Conservation (phyloP, 2,888 invertebrate species). For the Coenonympha glycerion region DNA sequence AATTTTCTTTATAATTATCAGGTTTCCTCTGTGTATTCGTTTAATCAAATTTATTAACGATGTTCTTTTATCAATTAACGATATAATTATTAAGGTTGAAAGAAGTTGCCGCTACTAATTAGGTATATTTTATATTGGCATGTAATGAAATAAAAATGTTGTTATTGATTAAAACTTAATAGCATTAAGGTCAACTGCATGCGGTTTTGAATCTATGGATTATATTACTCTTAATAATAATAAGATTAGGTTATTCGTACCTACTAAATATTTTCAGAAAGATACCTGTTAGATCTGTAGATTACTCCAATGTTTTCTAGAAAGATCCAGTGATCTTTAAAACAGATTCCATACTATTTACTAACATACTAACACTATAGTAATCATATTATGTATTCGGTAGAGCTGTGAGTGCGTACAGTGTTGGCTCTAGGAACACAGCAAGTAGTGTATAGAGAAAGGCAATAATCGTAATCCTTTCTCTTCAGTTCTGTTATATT, state of each 20-base stretch:
- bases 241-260: not conserved
- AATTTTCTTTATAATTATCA: slow-evolving; percentile 36
- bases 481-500: not conserved
- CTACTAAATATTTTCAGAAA: too few relatives aligned
- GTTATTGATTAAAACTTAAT: not conserved
- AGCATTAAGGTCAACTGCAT: not conserved
- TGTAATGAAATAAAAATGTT: not conserved
- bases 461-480: slow-evolving; percentile 6
- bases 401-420: too few relatives aligned
- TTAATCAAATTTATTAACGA: slow-evolving; percentile 14
- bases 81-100: slow-evolving; percentile 6
- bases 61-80: slow-evolving; percentile 15
- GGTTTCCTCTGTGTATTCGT: slow-evolving; percentile 6
- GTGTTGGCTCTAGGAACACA: not conserved
- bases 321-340: too few relatives aligned
- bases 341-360: too few relatives aligned
- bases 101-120: not conserved
- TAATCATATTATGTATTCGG: too few relatives aligned
- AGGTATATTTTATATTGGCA: not conserved
- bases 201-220: not conserved
- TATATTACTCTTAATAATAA: not conserved
- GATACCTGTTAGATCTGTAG: too few relatives aligned
- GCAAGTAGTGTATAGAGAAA: not conserved
- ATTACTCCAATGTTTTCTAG: too few relatives aligned
- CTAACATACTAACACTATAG: too few relatives aligned